phyloP scores from a whole-genome alignment of 2,797 vertebrate species.

The Enteromius anoplus region DNA sequence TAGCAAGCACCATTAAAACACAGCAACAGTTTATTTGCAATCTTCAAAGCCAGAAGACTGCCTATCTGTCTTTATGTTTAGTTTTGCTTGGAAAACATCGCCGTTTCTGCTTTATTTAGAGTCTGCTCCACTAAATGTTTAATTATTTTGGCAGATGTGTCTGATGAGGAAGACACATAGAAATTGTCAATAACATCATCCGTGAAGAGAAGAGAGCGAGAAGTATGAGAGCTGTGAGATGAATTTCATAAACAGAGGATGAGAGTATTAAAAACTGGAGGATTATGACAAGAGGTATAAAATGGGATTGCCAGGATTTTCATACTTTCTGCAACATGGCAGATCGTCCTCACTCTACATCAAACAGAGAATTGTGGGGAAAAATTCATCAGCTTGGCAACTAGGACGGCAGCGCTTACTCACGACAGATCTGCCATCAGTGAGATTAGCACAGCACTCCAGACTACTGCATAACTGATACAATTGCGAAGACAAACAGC shows the following conservation, averaged over 20 bases:
- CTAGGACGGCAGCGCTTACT: slow-evolving; percentile 58
- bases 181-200: slow-evolving; percentile 56
- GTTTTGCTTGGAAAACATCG: slow-evolving; percentile 44
- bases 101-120: slow-evolving; percentile 53
- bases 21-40: neutral
- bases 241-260: slow-evolving; percentile 67
- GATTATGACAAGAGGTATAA: slow-evolving; percentile 66
- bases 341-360: slow-evolving; percentile 46
- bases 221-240: slow-evolving; percentile 54
- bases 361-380: slow-evolving; percentile 52
- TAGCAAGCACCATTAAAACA: slow-evolving; percentile 10
- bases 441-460: slow-evolving; percentile 27
- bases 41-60: slow-evolving; percentile 36
- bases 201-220: slow-evolving; percentile 24
- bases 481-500: slow-evolving; percentile 18
- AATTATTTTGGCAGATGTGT: slow-evolving; percentile 56
- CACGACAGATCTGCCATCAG: slow-evolving; percentile 50
- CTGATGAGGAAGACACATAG: slow-evolving; percentile 21
- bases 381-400: slow-evolving; percentile 54
- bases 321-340: slow-evolving; percentile 53
- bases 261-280: slow-evolving; percentile 64
- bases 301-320: slow-evolving; percentile 60
- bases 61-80: slow-evolving; percentile 46
- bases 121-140: slow-evolving; percentile 46
- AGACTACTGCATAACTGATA: neutral